phyloP scores from a whole-genome alignment of 2,797 vertebrate species.

The Setipinna tenuifilis region DNA sequence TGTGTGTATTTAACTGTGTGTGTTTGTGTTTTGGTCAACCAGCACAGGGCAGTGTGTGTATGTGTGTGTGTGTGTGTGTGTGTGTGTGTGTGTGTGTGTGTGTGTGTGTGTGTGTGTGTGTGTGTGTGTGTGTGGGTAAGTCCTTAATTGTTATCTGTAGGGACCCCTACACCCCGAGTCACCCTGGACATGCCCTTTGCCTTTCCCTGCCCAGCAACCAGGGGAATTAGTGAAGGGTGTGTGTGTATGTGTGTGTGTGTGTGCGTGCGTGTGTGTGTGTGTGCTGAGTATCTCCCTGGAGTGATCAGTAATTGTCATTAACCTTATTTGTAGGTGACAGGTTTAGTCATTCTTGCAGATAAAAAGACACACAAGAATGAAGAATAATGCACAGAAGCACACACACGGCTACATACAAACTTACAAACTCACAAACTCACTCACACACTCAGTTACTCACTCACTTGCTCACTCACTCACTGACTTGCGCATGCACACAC shows the following conservation, averaged over 20 bases:
- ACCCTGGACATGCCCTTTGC: slow-evolving; percentile 45
- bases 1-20: too few species aligned
- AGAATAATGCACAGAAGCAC: too few species aligned
- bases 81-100: too few species aligned
- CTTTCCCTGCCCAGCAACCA: slow-evolving; percentile 55
- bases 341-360: not conserved
- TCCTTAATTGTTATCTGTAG: slow-evolving; percentile 70
- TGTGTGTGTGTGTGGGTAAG: not conserved
- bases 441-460: not conserved
- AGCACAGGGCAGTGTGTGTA: too few species aligned
- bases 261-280: too few species aligned
- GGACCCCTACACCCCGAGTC: slow-evolving; percentile 50
- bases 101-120: too few species aligned
- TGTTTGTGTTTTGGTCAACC: too few species aligned
- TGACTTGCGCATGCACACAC: not conserved
- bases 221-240: too few species aligned
- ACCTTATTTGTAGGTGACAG: not conserved
- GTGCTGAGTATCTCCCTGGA: not conserved
- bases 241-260: too few species aligned
- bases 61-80: too few species aligned
- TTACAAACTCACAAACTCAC: slow-evolving; percentile 1
- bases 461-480: too few species aligned
- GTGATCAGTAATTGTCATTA: not conserved
- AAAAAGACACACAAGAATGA: not conserved
- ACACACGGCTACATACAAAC: not conserved